Percentiles rank a stretch among this genome's conserved stretches.
phyloP scores from a whole-genome alignment of 2,797 vertebrate species.

The Pristis pectinata region DNA sequence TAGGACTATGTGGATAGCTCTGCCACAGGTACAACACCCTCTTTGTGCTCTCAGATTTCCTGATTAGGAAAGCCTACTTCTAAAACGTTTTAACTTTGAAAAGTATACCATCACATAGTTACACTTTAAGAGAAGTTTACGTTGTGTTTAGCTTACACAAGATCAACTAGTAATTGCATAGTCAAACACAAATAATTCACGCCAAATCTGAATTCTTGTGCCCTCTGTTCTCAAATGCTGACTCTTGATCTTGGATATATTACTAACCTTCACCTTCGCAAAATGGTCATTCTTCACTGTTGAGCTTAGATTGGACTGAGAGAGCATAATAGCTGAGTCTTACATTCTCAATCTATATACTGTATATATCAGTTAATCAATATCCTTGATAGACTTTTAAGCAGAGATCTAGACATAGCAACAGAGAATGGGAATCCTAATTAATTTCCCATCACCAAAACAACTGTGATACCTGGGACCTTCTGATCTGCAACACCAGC shows the following conservation, averaged over 20 bases:
- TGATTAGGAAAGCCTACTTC: not conserved
- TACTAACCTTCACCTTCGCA: not conserved
- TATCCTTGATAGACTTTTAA: not conserved
- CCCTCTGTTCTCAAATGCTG: not conserved
- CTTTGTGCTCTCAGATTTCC: not conserved
- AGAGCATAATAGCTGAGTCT: not conserved
- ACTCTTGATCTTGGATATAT: not conserved
- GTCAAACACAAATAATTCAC: not conserved
- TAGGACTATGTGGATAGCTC: not conserved
- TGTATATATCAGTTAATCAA: not conserved
- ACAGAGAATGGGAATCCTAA: not conserved
- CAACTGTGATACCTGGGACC: not conserved
- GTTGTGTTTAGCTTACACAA: not conserved
- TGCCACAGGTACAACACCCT: not conserved
- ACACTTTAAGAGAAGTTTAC: not conserved
- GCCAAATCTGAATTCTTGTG: not conserved
- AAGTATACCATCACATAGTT: not conserved
- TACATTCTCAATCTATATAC: too few relatives aligned
- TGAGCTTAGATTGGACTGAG: not conserved
- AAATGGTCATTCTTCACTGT: not conserved
- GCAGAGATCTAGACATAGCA: not conserved
- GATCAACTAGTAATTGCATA: not conserved
- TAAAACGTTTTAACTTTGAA: not conserved
- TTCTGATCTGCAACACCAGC: not conserved
- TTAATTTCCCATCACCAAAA: not conserved